Percentiles rank a stretch among this genome's conserved stretches.
phyloP scores from a whole-genome alignment of 2,797 vertebrate genomes.

The Chelonia mydas region DNA sequence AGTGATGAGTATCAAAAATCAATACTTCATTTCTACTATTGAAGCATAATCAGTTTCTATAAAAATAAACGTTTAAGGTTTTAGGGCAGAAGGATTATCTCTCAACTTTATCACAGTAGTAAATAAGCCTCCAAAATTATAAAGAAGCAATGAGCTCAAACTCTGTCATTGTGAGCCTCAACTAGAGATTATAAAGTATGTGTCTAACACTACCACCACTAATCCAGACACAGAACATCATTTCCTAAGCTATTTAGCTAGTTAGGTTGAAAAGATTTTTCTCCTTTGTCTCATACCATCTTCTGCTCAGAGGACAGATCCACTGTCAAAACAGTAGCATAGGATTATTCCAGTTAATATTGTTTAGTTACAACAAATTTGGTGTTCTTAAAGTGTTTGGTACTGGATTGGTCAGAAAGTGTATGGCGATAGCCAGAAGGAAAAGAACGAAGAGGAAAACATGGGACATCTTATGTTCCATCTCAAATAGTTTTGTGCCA shows the following conservation, averaged over 20 bases:
- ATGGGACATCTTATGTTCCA: background rate
- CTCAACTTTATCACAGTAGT: background rate
- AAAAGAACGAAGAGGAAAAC: background rate
- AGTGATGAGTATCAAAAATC: background rate
- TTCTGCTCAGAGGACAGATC: background rate
- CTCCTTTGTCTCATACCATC: background rate
- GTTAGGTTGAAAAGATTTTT: background rate
- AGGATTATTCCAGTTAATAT: background rate
- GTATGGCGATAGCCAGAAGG: background rate
- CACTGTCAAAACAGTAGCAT: background rate
- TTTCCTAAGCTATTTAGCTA: background rate
- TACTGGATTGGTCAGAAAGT: background rate
- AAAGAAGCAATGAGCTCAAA: background rate
- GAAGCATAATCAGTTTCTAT: background rate
- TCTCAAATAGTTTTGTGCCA: background rate
- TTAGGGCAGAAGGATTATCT: background rate
- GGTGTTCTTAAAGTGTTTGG: background rate
- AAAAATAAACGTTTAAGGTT: background rate
- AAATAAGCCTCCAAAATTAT: background rate
- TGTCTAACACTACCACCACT: background rate
- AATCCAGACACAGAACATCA: background rate
- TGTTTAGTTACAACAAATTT: background rate
- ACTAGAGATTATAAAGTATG: background rate
- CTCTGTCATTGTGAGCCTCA: background rate
- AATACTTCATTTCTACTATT: background rate